Conservation (phyloP, 2,888 invertebrate genomes). For the Selenia dentaria region DNA sequence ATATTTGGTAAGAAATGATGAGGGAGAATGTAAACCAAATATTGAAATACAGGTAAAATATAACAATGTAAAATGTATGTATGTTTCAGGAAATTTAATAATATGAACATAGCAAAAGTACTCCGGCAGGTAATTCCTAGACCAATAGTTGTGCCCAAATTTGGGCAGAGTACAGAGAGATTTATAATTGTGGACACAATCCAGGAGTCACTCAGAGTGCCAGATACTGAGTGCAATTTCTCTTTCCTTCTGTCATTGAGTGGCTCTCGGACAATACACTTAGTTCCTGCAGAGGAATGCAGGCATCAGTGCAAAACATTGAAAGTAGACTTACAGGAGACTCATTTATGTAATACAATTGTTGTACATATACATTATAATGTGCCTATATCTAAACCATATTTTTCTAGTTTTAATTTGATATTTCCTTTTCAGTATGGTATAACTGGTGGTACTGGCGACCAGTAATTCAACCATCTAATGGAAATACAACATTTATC, state of each 20-base stretch:
- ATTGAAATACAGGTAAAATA: background rate
- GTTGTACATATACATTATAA: background rate
- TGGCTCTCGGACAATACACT: constrained; percentile 89
- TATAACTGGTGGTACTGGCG: constrained; percentile 95
- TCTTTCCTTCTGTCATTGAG: constrained; percentile 90
- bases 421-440: constrained; percentile 85
- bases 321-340: constrained; percentile 88
- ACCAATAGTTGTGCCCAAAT: constrained; percentile 88
- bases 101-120: constrained; percentile 89
- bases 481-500: constrained; percentile 85
- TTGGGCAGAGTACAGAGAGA: constrained; percentile 91
- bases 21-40: background rate
- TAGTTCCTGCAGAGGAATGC: constrained; percentile 92
- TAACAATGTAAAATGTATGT: too few species aligned
- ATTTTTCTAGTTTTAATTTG: background rate
- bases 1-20: constrained; percentile 56
- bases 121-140: constrained; percentile 89
- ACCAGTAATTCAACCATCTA: constrained; percentile 86
- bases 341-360: constrained; percentile 88
- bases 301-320: constrained; percentile 88
- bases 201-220: constrained; percentile 87
- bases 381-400: background rate
- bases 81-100: constrained; percentile 89
- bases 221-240: constrained; percentile 93
- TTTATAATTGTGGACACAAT: constrained; percentile 90